These are phyloP conservation scores for Euphydryas editha DNA, from an alignment of 2,888 invertebrate species.

Conservation along the genomic window DNA sequence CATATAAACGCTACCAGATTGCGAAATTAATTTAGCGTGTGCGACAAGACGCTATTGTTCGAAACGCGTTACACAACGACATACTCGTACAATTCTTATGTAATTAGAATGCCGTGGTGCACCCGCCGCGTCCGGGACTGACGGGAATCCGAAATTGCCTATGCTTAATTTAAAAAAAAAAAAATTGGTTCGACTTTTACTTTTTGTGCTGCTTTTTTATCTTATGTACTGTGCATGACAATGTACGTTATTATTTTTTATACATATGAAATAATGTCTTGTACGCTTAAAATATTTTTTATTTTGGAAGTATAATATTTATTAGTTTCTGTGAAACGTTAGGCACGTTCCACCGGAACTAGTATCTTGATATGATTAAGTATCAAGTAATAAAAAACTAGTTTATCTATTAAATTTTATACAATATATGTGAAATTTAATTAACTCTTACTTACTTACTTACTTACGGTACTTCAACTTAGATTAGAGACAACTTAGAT, in stretches of 20 bases:
- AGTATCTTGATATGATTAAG: too few species aligned
- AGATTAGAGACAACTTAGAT: too few species aligned
- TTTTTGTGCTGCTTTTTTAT: too few species aligned
- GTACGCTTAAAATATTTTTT: neutral
- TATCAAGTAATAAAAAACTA: too few species aligned
- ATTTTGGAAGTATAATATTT: too few species aligned
- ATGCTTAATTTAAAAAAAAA: neutral
- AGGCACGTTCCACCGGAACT: too few species aligned
- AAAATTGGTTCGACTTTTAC: neutral
- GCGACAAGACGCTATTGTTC: conserved; percentile 27
- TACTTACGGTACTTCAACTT: too few species aligned
- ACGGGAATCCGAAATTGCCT: conserved; percentile 31
- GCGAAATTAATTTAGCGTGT: conserved; percentile 21
- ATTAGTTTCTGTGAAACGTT: too few species aligned
- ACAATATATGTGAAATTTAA: too few species aligned
- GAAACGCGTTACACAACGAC: conserved; percentile 29
- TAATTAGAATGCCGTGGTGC: conserved; percentile 29
- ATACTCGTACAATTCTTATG: conserved; percentile 22
- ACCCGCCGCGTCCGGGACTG: conserved; percentile 27
- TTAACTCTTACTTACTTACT: too few species aligned
- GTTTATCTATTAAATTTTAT: too few species aligned
- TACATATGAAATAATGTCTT: neutral
- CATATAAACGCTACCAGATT: conserved; percentile 2
- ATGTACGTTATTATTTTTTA: neutral
- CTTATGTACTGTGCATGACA: neutral